These are phyloP conservation scores for Saxicola maurus DNA, from an alignment of 2,797 vertebrate species.

Conservation along the genomic window DNA sequence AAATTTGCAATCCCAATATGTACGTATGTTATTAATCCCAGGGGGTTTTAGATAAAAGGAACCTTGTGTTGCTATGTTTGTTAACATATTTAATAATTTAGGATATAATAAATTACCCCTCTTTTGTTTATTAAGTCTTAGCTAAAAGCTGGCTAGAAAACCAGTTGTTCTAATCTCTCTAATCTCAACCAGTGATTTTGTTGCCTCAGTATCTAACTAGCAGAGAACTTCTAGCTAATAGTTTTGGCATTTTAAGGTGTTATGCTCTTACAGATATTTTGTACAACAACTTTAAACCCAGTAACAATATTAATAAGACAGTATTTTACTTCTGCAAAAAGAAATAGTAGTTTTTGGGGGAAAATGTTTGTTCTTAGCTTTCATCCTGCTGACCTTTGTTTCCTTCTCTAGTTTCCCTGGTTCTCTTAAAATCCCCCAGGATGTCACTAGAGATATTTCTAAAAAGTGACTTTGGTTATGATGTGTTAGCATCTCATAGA, in stretches of 20 bases:
- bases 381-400: neutral
- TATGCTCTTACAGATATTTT: neutral
- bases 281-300: neutral
- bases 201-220: neutral
- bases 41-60: neutral
- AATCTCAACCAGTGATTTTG: constrained; percentile 31
- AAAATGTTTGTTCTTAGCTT: neutral
- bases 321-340: neutral
- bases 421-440: neutral
- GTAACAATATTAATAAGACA: neutral
- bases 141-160: constrained; percentile 11
- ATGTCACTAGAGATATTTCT: neutral
- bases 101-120: constrained; percentile 22
- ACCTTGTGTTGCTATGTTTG: neutral
- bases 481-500: neutral
- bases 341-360: neutral
- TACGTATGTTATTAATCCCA: neutral
- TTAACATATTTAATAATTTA: constrained; percentile 17
- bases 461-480: neutral
- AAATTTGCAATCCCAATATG: neutral
- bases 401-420: neutral
- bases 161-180: constrained; percentile 23
- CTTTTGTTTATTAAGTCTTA: constrained; percentile 37
- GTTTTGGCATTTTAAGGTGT: neutral
- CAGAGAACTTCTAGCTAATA: neutral